Base-by-base conservation (phyloP, 2,888 invertebrate genomes). In the Leucophenga montana region DNA sequence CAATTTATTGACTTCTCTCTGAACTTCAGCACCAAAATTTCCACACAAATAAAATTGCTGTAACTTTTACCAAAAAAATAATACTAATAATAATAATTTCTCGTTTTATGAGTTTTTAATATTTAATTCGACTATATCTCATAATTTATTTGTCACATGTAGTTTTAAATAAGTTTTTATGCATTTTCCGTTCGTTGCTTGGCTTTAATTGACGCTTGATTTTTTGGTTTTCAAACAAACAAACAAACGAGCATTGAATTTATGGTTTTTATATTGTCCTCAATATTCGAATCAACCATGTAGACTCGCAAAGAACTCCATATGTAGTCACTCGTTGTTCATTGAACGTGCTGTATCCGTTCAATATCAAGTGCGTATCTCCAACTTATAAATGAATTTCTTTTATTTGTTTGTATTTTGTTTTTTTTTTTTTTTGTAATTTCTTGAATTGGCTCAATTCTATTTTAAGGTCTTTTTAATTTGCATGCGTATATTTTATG, bases 381-480 rank as follows among this genome's bases (percentile, higher is more conserved):
- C 4, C 27, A 3, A 4, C 16, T 50, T 16, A 31, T 70, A 75
- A 77, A 68, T 73, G 69, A 70, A 67, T 69, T 59, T 69, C 73
- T 68, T 64, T 53, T 39, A 39, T 66, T 46, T 33, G 16, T 16
- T 66, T 50, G 14, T 66, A 8, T 54, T 18, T 66, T n/a, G n/a
- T n/a, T n/a, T n/a, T n/a, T n/a, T n/a, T n/a, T n/a, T n/a, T n/a
- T n/a, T 20, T 68, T 33, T 61, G 27, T 69, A 22, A 68, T 73
- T n/a, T n/a, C n/a, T n/a, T n/a, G 22, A 73, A 81, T 81, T 85
- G 76, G 74, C 74, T 77, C 74, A 81, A 81, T 81, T 78, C 74
- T 76, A 74, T 85, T 81, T 85, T 76, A 78, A 85, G 85, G 86
- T 79, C 83, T 84, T 85, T 84, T 85, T 77, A 85, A 85, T 85